Conservation (phyloP, 2,113 vertebrate genomes). For the Colaptes auratus region DNA sequence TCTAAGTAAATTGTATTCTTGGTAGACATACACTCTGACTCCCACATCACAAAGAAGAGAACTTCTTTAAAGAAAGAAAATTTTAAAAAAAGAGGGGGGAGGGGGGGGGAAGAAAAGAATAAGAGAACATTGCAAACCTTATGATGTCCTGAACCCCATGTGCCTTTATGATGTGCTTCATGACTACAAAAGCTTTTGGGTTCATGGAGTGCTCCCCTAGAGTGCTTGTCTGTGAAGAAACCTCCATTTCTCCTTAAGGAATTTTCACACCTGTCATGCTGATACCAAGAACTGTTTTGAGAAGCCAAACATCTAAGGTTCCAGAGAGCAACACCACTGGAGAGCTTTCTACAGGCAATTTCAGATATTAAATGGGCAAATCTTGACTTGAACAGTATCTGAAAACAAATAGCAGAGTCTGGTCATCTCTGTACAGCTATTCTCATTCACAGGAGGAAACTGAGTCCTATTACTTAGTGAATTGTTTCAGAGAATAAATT, state of each 20-base stretch:
- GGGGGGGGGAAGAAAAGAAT: background rate
- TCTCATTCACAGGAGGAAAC: background rate
- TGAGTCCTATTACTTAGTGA: background rate
- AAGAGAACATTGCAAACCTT: background rate
- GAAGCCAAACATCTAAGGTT: background rate
- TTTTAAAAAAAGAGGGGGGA: too few relatives aligned
- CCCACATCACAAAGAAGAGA: background rate
- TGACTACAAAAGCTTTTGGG: background rate
- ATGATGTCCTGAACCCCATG: fast-evolving
- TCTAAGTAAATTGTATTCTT: background rate
- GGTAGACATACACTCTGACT: background rate
- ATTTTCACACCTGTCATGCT: background rate
- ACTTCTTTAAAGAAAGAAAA: background rate
- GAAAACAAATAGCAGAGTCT: background rate
- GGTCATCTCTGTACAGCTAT: background rate
- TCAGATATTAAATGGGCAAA: background rate
- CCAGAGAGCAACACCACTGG: background rate
- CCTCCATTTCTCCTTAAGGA: background rate
- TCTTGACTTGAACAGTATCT: background rate
- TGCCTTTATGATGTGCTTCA: background rate
- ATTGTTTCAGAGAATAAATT: background rate
- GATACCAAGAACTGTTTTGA: background rate
- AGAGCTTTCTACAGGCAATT: background rate
- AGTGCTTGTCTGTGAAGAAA: background rate
- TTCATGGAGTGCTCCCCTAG: background rate